A percentile compares a stretch with the other conserved stretches of the same genome.
Conservation (phyloP, 2,113 vertebrate genomes). For the Bos javanicus region DNA sequence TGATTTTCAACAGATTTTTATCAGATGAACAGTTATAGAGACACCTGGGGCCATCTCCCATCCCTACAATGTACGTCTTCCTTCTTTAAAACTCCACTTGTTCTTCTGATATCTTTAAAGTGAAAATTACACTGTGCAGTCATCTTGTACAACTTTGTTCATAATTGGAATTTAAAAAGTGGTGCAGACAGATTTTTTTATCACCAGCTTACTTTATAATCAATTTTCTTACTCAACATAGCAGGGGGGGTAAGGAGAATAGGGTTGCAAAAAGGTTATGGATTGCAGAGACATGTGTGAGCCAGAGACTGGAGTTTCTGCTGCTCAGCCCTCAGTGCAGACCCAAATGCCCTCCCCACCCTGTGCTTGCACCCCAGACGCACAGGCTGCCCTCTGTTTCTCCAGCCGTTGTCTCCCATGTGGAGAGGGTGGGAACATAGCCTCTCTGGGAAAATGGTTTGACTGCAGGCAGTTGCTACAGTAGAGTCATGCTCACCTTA, state of each 20-base stretch:
- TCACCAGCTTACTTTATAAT: background rate
- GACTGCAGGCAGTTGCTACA: background rate
- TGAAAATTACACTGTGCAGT: background rate
- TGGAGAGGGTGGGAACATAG: no score
- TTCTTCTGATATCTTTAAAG: background rate
- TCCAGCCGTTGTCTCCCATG: accelerated
- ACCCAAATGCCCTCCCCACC: accelerated
- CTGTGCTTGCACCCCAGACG: background rate
- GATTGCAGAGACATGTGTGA: background rate
- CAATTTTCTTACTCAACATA: background rate
- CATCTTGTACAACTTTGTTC: background rate
- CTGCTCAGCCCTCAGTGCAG: background rate
- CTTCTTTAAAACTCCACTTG: background rate
- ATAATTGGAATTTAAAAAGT: background rate
- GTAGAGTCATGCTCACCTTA: background rate
- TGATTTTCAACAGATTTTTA: background rate
- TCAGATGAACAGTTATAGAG: background rate
- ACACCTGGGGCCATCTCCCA: no score
- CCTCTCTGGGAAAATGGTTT: background rate
- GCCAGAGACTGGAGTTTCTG: no score
- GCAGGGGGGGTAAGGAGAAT: background rate
- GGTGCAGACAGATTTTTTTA: background rate
- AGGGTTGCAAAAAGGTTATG: accelerated
- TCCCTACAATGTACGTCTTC: background rate
- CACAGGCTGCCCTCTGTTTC: background rate